A percentile compares a stretch with the other conserved stretches of the same genome.
These are phyloP conservation scores for Torymus tubicola DNA, from an alignment of 2,888 invertebrate genomes.

Conservation along the genomic window DNA sequence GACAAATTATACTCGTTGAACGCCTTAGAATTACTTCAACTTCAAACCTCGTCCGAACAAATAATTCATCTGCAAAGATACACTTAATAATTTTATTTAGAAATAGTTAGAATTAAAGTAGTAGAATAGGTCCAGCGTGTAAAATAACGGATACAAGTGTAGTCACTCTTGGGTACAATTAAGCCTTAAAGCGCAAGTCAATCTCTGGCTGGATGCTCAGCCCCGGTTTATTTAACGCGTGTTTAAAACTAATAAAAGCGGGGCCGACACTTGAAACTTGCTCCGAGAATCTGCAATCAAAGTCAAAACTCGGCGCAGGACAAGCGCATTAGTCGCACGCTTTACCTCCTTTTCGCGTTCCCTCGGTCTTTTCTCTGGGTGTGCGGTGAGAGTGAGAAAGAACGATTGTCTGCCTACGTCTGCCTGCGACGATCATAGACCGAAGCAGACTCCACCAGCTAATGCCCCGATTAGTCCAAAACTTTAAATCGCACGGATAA, in stretches of 20 bases:
- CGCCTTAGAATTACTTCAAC: no score
- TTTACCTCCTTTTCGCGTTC: constrained; percentile 9
- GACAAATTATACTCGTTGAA: constrained; percentile 13
- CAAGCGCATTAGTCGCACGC: constrained; percentile 64
- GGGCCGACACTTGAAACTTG: constrained; percentile 51
- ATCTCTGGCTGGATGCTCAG: constrained; percentile 68
- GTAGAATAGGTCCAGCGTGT: no score
- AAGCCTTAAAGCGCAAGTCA: constrained; percentile 69
- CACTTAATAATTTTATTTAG: no score
- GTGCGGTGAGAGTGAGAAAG: not conserved
- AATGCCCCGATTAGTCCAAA: constrained; percentile 62
- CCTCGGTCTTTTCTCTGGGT: not conserved
- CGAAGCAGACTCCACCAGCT: constrained; percentile 42
- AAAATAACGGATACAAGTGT: not conserved
- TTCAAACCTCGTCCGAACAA: no score
- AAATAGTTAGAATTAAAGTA: no score
- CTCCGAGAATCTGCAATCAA: constrained; percentile 67
- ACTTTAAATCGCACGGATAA: constrained; percentile 61
- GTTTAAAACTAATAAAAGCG: constrained; percentile 75
- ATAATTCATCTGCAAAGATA: no score
- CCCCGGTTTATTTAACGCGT: constrained; percentile 75
- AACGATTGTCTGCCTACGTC: constrained; percentile 5
- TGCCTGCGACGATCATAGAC: no score
- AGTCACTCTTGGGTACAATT: constrained; percentile 64
- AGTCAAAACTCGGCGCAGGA: constrained; percentile 64